Percentiles rank a stretch among this genome's conserved stretches.
Evolutionary conservation across 2,888 invertebrate species (phyloP).

Genomic region (Eueremaeus valkanovi): DNA sequence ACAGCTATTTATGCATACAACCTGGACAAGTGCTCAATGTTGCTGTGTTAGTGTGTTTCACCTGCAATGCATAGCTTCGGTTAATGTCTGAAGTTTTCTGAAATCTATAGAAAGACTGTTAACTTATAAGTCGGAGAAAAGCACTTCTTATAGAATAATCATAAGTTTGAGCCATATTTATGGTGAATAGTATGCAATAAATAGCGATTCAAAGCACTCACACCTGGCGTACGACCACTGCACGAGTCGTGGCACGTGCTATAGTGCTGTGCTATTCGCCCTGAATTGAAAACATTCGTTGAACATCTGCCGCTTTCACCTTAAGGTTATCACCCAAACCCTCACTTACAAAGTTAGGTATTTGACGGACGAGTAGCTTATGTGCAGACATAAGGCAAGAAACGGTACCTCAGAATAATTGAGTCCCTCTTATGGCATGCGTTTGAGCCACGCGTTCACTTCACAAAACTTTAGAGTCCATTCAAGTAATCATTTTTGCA

Average conservation of each 20-base stretch:
- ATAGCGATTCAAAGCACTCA: background rate
- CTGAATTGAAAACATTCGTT: constrained; percentile 11
- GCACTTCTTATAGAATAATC: constrained; percentile 12
- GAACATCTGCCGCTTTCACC: constrained; percentile 27
- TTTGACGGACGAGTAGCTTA: background rate
- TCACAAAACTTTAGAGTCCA: background rate
- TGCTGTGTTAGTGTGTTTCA: background rate
- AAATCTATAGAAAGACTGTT: no score
- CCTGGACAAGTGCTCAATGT: background rate
- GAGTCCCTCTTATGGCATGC: constrained; percentile 18
- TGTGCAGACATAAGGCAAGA: background rate
- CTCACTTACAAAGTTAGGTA: constrained; percentile 17
- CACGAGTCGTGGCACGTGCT: constrained; percentile 30
- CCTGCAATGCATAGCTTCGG: background rate
- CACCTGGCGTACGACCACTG: constrained; percentile 29
- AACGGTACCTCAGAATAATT: constrained; percentile 34
- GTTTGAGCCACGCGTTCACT: constrained; percentile 22
- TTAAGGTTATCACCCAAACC: constrained; percentile 29
- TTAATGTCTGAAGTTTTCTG: background rate
- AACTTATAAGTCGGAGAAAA: background rate
- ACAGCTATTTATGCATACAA: no score
- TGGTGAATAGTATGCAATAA: background rate
- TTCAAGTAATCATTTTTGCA: background rate
- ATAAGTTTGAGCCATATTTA: background rate
- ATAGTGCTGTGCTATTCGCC: background rate